Evolutionary conservation across 2,797 vertebrate genomes (phyloP), one percentile per base, ranked within the genome.

Genomic region (Scolopax bukidnonensis): DNA sequence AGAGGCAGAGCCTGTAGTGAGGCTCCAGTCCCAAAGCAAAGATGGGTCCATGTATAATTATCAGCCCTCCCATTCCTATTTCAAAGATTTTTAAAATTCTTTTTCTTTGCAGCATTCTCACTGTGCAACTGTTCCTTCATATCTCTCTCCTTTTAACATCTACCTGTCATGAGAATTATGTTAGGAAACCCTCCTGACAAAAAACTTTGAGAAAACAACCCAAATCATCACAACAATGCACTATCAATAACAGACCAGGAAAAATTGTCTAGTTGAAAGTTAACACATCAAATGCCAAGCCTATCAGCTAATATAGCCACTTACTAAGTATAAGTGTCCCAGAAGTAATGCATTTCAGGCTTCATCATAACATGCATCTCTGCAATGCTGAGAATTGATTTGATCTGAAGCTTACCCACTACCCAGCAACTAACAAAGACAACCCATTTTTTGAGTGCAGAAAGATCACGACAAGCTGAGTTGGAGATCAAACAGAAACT

Each of bases 381-480:
- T 47, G 19, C 13, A 80, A 33, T 23, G 20, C 5, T n/a, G 32
- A 32, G 38, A 75, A 84, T 1, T 56, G 12, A 32, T 56, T 86
- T 89, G 41, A 51, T 45, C 30, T 60, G 16, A 63, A 82, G 87
- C 21, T 14, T 94, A 71, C 14, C 4, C 11, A 20, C 19, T 7
- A 67, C 11, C 11, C 40, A 64, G 25, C 23, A 82, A 40, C 38
- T 57, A 90, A 60, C 0, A 4, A 57, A 85, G 32, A 81, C 4
- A 75, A 6, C 4, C 9, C 7, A 19, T 69, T 70, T 11, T 43
- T 15, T 51, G 19, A 69, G 10, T 9, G 9, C 9, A 57, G n/a
- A 84, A 60, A 17, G 32, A 83, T 25, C 3, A 1, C 1, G 4
- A 59, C 28, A 77, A 63, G 33, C 20, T 0, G 0, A 90, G 13